Conservation (phyloP, 2,888 invertebrate genomes). For the Cosmorhoe ocellata region DNA sequence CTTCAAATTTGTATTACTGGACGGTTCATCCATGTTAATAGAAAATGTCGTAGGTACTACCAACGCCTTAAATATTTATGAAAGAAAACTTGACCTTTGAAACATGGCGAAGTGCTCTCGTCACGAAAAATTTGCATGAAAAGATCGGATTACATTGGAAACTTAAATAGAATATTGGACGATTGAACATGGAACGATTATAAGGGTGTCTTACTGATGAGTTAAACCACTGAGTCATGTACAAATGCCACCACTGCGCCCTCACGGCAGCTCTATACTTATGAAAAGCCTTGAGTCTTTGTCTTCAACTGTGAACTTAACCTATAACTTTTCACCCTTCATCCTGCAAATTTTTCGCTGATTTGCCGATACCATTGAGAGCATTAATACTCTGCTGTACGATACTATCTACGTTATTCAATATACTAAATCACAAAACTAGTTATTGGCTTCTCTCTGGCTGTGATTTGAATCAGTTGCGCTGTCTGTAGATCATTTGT, state of each 20-base stretch:
- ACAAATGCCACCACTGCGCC: too few species aligned
- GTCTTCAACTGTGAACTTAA: background rate
- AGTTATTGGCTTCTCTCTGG: too few species aligned
- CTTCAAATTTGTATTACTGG: background rate
- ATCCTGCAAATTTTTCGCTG: background rate
- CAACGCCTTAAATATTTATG: constrained; percentile 12
- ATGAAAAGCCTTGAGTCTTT: background rate
- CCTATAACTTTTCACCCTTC: background rate
- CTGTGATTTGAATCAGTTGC: too few species aligned
- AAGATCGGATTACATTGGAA: background rate
- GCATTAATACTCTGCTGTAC: background rate
- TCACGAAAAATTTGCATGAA: background rate
- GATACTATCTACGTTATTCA: background rate
- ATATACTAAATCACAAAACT: too few species aligned
- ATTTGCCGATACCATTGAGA: constrained; percentile 1
- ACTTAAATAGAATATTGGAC: background rate
- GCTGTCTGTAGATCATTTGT: too few species aligned
- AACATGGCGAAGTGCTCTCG: background rate
- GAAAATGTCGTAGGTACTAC: background rate
- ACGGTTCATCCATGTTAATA: constrained; percentile 6
- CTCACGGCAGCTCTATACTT: background rate
- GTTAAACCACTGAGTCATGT: background rate
- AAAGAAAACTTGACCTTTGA: constrained; percentile 7
- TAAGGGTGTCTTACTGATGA: too few species aligned
- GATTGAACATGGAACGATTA: background rate